Evolutionary conservation across 92 coral and sea anemone genomes (phyloP).

Genomic region (Heteractis magnifica): DNA sequence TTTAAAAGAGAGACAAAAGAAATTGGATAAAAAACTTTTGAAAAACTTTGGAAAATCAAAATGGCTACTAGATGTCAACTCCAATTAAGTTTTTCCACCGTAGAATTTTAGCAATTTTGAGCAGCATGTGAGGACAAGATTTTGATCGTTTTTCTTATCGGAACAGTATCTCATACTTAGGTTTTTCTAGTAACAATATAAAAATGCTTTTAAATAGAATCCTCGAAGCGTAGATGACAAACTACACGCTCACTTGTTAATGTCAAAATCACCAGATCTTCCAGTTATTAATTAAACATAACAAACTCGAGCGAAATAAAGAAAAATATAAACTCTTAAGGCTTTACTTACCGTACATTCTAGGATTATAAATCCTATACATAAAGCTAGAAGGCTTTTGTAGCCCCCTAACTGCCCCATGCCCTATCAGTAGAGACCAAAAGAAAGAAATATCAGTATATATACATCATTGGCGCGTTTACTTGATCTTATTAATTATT

Average conservation of each 20-base stretch:
- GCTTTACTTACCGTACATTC: conserved; percentile 75
- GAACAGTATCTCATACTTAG: neutral
- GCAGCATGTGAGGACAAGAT: conserved; percentile 31
- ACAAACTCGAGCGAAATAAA: conserved; percentile 13
- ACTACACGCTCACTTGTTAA: conserved; percentile 12
- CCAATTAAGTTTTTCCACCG: neutral
- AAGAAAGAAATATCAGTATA: conserved; percentile 8
- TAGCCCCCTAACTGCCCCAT: conserved; percentile 94
- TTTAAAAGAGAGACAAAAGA: neutral
- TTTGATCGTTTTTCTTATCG: neutral
- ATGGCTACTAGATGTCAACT: neutral
- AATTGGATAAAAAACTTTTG: neutral
- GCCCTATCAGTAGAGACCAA: conserved; percentile 55
- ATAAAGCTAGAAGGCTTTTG: conserved; percentile 87
- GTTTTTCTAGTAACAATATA: neutral
- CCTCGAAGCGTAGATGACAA: conserved; percentile 14
- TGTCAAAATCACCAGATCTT: conserved; percentile 43
- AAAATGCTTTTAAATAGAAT: neutral
- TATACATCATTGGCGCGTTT: conserved; percentile 38
- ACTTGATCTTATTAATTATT: conserved; percentile 83
- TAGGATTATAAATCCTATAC: conserved; percentile 78
- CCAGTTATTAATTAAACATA: conserved; percentile 73
- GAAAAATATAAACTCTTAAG: neutral
- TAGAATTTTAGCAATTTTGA: neutral
- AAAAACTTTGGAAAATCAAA: neutral